Percentiles rank a stretch among this genome's conserved stretches.
phyloP scores from a whole-genome alignment of 2,797 vertebrate genomes.

The Acropternis orthonyx region DNA sequence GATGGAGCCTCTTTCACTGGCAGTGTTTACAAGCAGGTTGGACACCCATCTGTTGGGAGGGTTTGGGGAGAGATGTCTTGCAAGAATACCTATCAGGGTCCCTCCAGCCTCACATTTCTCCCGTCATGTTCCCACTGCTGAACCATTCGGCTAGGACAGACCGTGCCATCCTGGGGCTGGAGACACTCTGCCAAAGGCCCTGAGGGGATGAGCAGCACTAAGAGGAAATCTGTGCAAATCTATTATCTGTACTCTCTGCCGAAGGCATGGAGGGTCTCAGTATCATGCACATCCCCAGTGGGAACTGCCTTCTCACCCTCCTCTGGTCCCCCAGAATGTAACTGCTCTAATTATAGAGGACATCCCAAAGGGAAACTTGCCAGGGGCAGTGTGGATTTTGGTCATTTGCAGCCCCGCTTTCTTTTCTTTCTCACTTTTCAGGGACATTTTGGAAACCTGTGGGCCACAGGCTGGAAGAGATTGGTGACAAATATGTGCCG shows the following conservation, averaged over 20 bases:
- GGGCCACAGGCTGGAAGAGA: neutral
- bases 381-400: neutral
- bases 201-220: conserved; percentile 28
- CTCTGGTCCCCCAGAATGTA: conserved; percentile 18
- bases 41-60: conserved; percentile 57
- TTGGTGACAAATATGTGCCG: neutral
- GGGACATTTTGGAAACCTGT: neutral
- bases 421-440: neutral
- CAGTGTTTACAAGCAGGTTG: conserved; percentile 60
- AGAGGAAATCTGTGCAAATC: conserved; percentile 57
- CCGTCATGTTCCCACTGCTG: neutral
- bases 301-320: conserved; percentile 13
- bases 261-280: neutral
- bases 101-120: conserved; percentile 45
- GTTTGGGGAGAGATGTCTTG: conserved; percentile 8
- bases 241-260: neutral
- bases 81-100: conserved; percentile 25
- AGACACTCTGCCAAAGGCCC: conserved; percentile 36
- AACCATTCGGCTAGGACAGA: conserved; percentile 45
- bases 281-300: neutral
- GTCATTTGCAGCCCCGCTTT: neutral
- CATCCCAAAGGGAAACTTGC: neutral
- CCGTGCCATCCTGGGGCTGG: conserved; percentile 5
- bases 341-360: neutral
- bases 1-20: conserved; percentile 30